These are phyloP conservation scores for Myioborus miniatus DNA, from an alignment of 2,797 vertebrate species.

Conservation along the genomic window DNA sequence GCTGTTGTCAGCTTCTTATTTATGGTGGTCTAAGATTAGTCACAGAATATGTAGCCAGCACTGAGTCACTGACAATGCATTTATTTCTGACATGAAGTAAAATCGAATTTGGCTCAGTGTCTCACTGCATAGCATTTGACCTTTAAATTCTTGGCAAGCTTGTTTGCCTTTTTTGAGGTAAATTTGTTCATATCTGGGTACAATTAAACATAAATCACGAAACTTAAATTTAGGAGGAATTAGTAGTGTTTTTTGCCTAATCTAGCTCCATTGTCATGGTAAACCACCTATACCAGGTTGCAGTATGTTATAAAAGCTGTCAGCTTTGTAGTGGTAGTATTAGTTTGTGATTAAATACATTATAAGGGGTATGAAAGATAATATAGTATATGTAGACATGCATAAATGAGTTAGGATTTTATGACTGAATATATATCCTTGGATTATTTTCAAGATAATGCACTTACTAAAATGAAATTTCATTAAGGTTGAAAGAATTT, in stretches of 20 bases:
- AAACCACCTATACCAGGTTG: background rate
- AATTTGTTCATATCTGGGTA: slow-evolving; percentile 37
- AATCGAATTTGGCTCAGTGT: slow-evolving; percentile 83
- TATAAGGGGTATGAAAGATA: background rate
- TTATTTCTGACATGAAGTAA: slow-evolving; percentile 87
- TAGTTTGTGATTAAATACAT: slow-evolving; percentile 31
- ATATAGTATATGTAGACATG: background rate
- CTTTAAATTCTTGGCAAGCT: slow-evolving; percentile 70
- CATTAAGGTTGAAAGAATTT: background rate
- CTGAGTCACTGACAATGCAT: slow-evolving; percentile 85
- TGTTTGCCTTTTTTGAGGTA: slow-evolving; percentile 33
- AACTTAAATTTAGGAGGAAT: slow-evolving; percentile 55
- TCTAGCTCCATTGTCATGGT: background rate
- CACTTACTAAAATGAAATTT: background rate
- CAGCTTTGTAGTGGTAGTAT: background rate
- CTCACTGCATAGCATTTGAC: slow-evolving; percentile 64
- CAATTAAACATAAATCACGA: slow-evolving; percentile 31
- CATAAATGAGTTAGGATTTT: background rate
- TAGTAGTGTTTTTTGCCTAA: slow-evolving; percentile 36
- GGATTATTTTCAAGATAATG: background rate
- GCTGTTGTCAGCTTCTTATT: slow-evolving; percentile 79
- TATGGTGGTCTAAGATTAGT: slow-evolving; percentile 84
- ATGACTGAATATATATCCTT: background rate
- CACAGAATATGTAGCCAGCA: slow-evolving; percentile 82
- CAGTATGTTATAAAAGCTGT: background rate